Evolutionary conservation across 2,888 invertebrate genomes (phyloP).

Genomic region (Synanthedon formicaeformis): DNA sequence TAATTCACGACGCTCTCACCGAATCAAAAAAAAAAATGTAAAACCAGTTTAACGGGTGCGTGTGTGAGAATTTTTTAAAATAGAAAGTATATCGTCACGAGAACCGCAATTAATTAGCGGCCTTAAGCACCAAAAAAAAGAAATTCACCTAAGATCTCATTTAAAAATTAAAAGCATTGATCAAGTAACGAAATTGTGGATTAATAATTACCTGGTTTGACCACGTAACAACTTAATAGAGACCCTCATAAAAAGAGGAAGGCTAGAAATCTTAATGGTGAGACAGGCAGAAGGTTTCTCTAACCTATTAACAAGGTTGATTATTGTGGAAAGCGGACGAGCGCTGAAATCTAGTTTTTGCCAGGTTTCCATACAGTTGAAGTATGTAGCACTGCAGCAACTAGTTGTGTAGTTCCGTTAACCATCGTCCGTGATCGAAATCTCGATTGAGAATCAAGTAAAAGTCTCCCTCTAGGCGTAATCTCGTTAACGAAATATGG

Average conservation of each 20-base stretch:
- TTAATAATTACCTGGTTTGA: not conserved
- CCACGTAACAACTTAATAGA: not conserved
- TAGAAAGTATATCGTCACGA: constrained; percentile 37
- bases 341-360: constrained; percentile 53
- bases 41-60: constrained; percentile 25
- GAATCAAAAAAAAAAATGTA: constrained; percentile 25
- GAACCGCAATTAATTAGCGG: constrained; percentile 12
- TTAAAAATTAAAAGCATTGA: not conserved
- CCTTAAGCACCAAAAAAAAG: not conserved
- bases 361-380: constrained; percentile 47
- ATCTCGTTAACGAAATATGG: constrained; percentile 52
- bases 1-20: constrained; percentile 32
- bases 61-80: constrained; percentile 32
- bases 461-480: constrained; percentile 57
- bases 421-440: constrained; percentile 34
- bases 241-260: not conserved
- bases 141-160: not conserved
- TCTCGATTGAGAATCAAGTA: constrained; percentile 46
- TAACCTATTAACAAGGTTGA: constrained; percentile 57
- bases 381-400: constrained; percentile 28
- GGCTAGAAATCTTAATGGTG: constrained; percentile 11
- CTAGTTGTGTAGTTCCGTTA: constrained; percentile 53
- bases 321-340: constrained; percentile 58
- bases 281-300: constrained; percentile 55
- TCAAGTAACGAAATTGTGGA: not conserved